These are phyloP conservation scores for Larimichthys crocea DNA, from an alignment of 2,113 vertebrate species.

Conservation along the genomic window DNA sequence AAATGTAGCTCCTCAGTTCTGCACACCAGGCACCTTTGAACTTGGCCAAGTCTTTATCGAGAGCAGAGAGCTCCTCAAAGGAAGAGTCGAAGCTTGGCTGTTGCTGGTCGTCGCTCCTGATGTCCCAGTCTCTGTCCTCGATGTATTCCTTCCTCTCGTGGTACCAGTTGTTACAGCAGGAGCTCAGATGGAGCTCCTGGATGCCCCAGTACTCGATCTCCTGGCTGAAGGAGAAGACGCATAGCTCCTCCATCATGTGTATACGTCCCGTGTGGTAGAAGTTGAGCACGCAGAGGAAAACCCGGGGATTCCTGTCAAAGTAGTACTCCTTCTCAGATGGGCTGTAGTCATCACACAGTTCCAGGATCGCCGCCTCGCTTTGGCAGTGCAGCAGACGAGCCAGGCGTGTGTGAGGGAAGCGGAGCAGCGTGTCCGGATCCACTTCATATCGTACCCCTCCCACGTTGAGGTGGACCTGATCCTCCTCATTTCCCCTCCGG, in stretches of 20 bases:
- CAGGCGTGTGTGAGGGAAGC: slow-evolving; percentile 94
- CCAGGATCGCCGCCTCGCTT: slow-evolving; percentile 94
- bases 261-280: slow-evolving; percentile 97
- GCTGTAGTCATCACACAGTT: slow-evolving; percentile 96
- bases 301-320: slow-evolving; percentile 94
- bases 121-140: slow-evolving; percentile 90
- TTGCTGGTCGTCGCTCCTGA: slow-evolving; percentile 86
- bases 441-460: slow-evolving; percentile 93
- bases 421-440: slow-evolving; percentile 88
- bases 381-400: slow-evolving; percentile 91
- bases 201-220: slow-evolving; percentile 99
- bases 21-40: slow-evolving; percentile 91
- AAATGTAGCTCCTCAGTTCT: slow-evolving; percentile 90
- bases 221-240: slow-evolving; percentile 96
- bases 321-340: slow-evolving; percentile 94
- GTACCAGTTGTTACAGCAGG: slow-evolving; percentile 94
- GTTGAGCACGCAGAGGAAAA: slow-evolving; percentile 95
- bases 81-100: slow-evolving; percentile 90
- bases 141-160: slow-evolving; percentile 93
- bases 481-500: slow-evolving; percentile 86
- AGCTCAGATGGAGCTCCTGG: slow-evolving; percentile 91
- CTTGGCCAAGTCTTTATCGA: slow-evolving; percentile 94
- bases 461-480: slow-evolving; percentile 94
- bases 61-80: slow-evolving; percentile 90
- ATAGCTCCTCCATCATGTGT: slow-evolving; percentile 97